A percentile compares a stretch with the other conserved stretches of the same genome.
Evolutionary conservation across 1,140 invertebrate genomes (phyloP).

Genomic region (Nautilus pompilius): DNA sequence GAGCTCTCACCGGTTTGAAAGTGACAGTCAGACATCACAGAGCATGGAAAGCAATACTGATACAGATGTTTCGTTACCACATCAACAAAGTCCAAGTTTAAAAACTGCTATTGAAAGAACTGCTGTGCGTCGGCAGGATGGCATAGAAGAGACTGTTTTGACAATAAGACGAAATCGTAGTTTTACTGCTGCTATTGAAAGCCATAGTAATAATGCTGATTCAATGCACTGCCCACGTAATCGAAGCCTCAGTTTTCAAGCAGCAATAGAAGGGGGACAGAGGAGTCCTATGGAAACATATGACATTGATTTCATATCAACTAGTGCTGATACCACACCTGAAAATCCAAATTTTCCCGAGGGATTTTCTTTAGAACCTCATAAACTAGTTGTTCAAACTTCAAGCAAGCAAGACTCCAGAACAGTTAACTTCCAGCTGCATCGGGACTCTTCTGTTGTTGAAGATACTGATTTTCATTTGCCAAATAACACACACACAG

Average conservation of each 20-base stretch:
- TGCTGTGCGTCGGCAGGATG: not conserved
- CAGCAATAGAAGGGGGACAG: slow-evolving; percentile 17
- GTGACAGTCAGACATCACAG: not conserved
- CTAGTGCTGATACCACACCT: slow-evolving; percentile 1
- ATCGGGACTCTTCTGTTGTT: too few relatives aligned
- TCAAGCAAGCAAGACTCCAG: not conserved
- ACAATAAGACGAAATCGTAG: not conserved
- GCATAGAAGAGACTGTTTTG: not conserved
- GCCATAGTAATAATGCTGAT: not conserved
- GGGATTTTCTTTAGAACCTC: not conserved
- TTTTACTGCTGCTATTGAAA: not conserved
- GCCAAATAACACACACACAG: too few relatives aligned
- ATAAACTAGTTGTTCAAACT: not conserved
- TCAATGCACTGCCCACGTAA: slow-evolving; percentile 3
- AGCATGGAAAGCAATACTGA: slow-evolving; percentile 5
- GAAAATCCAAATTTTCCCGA: not conserved
- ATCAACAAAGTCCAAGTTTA: slow-evolving; percentile 7
- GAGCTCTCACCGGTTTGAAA: slow-evolving; percentile 6
- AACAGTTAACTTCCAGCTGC: not conserved
- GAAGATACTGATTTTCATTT: too few relatives aligned
- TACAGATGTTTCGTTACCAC: not conserved
- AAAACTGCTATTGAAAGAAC: slow-evolving; percentile 2
- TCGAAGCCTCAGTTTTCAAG: slow-evolving; percentile 16
- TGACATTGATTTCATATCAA: slow-evolving; percentile 1
- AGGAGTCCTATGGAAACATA: not conserved